Conservation (phyloP, 2,113 vertebrate genomes). For the Rynchops niger region DNA sequence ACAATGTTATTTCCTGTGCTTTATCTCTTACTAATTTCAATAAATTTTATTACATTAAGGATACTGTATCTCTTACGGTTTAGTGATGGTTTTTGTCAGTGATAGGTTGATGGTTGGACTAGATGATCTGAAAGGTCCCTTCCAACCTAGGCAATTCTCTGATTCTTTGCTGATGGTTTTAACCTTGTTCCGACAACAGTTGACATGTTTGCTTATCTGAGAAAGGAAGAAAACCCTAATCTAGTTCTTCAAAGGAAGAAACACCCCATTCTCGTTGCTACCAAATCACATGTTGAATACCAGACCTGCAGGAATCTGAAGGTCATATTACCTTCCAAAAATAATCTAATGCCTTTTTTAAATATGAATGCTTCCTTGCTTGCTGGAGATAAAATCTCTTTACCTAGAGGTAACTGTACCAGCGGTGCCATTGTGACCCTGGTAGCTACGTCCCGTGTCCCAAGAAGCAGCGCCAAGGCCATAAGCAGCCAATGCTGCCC, state of each 20-base stretch:
- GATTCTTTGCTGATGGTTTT: background rate
- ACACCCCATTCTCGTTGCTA: background rate
- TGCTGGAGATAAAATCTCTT: background rate
- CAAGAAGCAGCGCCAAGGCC: background rate
- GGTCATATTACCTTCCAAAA: background rate
- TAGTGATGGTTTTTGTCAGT: too few species aligned
- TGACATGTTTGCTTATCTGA: background rate
- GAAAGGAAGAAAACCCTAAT: background rate
- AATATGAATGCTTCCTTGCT: background rate
- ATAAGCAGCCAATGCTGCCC: background rate
- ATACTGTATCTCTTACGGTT: background rate
- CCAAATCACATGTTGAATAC: background rate
- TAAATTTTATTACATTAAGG: background rate
- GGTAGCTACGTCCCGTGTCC: rapidly evolving
- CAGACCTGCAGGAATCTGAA: background rate
- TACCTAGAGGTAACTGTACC: background rate
- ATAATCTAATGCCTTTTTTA: background rate
- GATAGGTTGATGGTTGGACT: too few species aligned
- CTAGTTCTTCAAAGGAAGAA: background rate
- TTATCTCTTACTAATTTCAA: background rate
- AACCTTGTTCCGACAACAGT: background rate
- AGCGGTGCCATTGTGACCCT: too few species aligned
- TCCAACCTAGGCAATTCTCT: too few species aligned
- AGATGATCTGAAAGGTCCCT: too few species aligned
- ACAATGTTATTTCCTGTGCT: background rate